Base-by-base conservation (phyloP, 2,113 vertebrate species). In the Pygoscelis antarcticus region DNA sequence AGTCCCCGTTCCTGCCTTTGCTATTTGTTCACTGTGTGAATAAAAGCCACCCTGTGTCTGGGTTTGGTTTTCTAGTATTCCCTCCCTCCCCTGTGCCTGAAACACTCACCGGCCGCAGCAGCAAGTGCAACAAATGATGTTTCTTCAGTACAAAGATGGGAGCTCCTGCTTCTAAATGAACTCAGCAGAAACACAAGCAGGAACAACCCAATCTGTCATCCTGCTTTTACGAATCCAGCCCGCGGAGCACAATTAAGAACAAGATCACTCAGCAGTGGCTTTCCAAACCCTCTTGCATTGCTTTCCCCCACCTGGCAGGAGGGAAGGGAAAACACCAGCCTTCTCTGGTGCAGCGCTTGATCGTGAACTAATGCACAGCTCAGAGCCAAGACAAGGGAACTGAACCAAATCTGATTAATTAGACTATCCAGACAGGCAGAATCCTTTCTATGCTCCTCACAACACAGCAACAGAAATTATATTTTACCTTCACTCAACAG, bases 341-440 rank as follows among this genome's bases (percentile, higher is more conserved):
- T 77, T 49, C 58, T 49, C 70, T 46, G 42, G 69, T 64, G 77
- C 46, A 51, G 47, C 2, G 2, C 64, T 76, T 90, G 91, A 46
- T 86, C 0, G 5, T 75, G 51, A 86, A 75, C 64, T 70, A 68
- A 91, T 10, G 80, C 10, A 1, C 71, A 95, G 81, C 76, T 70
- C 90, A 16, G 70, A 91, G 66, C 42, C 57, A 66, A 75, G 80
- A 15, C 1, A 2, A 65, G 57, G 84, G 55, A 95, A 86, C 51
- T 79, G 81, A 93, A 89, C 40, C 76, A 86, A 70, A 91, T 79
- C 90, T 93, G 55, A 70, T 75, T 89, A 93, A 91, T 91, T 74
- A 69, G 26, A 42, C 46, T 18, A 58, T 47, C 71, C 84, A 70
- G 76, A 66, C 47, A 57, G 29, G 17, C 70, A 86, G 66, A 75